These are phyloP conservation scores for Himantopus leucocephalus DNA, from an alignment of 2,113 vertebrate species.

Conservation along the genomic window DNA sequence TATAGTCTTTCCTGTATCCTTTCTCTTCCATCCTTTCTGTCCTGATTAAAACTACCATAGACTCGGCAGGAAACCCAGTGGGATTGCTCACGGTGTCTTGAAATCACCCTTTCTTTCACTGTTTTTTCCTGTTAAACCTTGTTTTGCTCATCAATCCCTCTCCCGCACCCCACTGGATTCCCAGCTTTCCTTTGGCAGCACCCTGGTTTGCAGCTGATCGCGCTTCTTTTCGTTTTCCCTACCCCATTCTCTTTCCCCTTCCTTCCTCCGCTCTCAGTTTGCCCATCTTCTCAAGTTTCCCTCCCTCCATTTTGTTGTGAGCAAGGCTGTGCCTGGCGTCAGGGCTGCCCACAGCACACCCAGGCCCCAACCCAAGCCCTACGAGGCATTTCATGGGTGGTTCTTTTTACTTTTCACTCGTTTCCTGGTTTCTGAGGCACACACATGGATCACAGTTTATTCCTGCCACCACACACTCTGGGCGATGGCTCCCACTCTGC, in stretches of 20 bases:
- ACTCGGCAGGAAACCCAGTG: neutral
- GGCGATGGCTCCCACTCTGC: neutral
- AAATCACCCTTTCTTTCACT: neutral
- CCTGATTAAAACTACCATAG: conserved; percentile 13
- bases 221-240: neutral
- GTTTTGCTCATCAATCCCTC: neutral
- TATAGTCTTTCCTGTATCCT: neutral
- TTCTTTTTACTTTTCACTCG: neutral
- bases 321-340: neutral
- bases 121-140: neutral
- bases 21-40: neutral
- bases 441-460: neutral
- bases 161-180: neutral
- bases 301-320: neutral
- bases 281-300: neutral
- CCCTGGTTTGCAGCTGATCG: neutral
- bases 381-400: neutral
- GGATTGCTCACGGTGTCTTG: neutral
- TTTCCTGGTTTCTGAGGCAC: neutral
- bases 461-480: neutral
- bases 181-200: neutral
- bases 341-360: fast-evolving
- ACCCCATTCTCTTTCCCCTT: neutral
- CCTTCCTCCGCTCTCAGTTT: neutral
- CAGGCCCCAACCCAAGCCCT: neutral